Conservation (phyloP, 2,888 invertebrate genomes). For the Cosmorhoe ocellata region DNA sequence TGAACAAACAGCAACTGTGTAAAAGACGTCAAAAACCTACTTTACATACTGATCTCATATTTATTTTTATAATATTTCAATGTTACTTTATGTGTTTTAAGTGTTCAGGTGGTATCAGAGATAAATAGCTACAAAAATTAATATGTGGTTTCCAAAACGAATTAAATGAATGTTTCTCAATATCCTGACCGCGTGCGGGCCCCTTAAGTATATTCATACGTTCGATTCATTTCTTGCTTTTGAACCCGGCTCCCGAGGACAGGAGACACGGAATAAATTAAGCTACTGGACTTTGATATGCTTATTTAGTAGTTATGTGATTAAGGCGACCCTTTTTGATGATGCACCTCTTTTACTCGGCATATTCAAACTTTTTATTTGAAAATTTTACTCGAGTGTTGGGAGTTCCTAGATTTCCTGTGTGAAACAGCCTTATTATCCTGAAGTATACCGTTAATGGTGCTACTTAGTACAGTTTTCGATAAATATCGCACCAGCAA, state of each 20-base stretch:
- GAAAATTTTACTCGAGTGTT: background rate
- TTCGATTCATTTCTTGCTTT: constrained; percentile 39
- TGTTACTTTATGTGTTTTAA: too few species aligned
- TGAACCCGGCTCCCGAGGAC: constrained; percentile 54
- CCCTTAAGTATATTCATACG: constrained; percentile 31
- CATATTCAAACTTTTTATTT: background rate
- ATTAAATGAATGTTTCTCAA: background rate
- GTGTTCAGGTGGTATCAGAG: too few species aligned
- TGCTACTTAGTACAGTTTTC: constrained; percentile 5
- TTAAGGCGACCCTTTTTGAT: constrained; percentile 32
- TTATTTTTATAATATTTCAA: too few species aligned
- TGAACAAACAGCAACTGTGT: too few species aligned
- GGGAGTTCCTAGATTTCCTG: background rate
- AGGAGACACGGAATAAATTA: constrained; percentile 75
- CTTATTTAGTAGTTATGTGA: constrained; percentile 44
- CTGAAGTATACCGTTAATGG: constrained; percentile 6
- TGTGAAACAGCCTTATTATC: background rate
- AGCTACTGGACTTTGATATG: constrained; percentile 75
- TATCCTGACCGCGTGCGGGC: constrained; percentile 6
- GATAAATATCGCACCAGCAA: constrained; percentile 2
- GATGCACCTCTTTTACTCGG: constrained; percentile 3
- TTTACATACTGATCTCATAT: too few species aligned
- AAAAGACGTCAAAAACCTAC: too few species aligned
- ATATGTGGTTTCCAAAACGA: too few species aligned
- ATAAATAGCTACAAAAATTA: too few species aligned